Evolutionary conservation across 2,797 vertebrate species (phyloP), one percentile per base, ranked within the genome.

Genomic region (Periophthalmus magnuspinnatus): DNA sequence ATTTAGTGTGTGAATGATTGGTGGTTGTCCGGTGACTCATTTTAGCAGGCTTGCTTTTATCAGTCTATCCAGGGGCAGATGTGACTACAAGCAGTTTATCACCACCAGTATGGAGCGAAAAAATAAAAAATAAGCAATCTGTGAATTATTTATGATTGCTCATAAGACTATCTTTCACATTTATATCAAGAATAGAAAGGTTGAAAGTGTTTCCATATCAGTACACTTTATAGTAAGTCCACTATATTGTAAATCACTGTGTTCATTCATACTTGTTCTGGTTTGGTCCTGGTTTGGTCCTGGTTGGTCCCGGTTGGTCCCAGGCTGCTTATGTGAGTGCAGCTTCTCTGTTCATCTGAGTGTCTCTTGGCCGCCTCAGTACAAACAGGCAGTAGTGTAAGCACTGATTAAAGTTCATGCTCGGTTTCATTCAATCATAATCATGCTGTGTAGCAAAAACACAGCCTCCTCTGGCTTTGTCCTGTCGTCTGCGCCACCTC

Each of bases 361-460:
- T 91, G 84, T 78, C 83, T 90, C 82, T 86, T 90, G 85, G 84
- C 87, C 76, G 90, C 86, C 83, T 80, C 82, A 75, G 67, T 84
- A 87, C 90, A 92, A 89, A 92, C 91, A 91, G 75, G 87, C 83
- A 68, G 41, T 11, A 81, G 86, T 91, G 90, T 92, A 92, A 92
- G 90, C 89, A 90, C 88, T 93, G 93, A 94, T 94, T 94, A 93
- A 91, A 93, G 89, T 91, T 90, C 90, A 93, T 82, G 91, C 92
- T 90, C 84, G 88, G 86, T 90, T 94, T 92, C 92, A 87, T 92
- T 93, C 92, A 91, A 93, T 94, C 90, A 92, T 92, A 92, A 93
- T 93, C 90, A 94, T 90, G 89, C 91, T 86, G 90, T 78, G 90
- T 90, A 76, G 86, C 83, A 86, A 90, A 63, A 90, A 90, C 89